Conservation (phyloP, 1,140 invertebrate species). For the Drosophila pseudoobscura region DNA sequence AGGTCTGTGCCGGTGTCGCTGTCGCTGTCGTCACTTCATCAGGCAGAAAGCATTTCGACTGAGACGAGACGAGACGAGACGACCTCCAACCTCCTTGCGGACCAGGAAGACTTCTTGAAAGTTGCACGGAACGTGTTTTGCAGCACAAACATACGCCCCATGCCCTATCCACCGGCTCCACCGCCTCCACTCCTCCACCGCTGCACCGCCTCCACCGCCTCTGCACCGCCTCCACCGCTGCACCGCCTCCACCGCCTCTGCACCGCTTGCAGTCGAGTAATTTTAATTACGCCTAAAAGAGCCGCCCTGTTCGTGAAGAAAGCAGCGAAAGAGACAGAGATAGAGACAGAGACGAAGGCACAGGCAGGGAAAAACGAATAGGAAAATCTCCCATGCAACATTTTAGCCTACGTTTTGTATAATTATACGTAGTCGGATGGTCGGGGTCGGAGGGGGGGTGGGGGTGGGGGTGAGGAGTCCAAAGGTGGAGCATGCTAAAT, state of each 20-base stretch:
- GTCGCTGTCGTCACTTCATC: neutral
- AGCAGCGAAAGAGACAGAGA: conserved; percentile 38
- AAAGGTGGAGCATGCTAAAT: conserved; percentile 68
- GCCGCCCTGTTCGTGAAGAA: conserved; percentile 62
- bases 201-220: neutral
- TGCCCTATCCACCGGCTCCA: neutral
- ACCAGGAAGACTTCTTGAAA: conserved; percentile 57
- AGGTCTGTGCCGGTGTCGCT: conserved; percentile 4
- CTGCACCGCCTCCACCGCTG: neutral
- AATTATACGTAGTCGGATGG: conserved; percentile 51
- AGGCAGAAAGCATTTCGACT: conserved; percentile 10
- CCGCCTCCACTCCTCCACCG: neutral
- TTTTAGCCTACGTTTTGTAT: conserved; percentile 51
- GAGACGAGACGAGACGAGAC: neutral
- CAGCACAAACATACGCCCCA: conserved; percentile 68
- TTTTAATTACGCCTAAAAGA: conserved; percentile 81
- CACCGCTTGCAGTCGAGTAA: conserved; percentile 54
- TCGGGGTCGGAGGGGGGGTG: too few species aligned
- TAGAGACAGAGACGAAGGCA: neutral
- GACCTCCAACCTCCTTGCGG: conserved; percentile 33
- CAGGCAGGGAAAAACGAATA: conserved; percentile 36
- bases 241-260: neutral
- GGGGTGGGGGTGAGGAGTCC: conserved; percentile 1
- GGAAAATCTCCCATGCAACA: conserved; percentile 40
- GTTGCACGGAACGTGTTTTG: conserved; percentile 71